Conservation (phyloP, 1,140 invertebrate genomes). For the Drosophila equinoxialis region DNA sequence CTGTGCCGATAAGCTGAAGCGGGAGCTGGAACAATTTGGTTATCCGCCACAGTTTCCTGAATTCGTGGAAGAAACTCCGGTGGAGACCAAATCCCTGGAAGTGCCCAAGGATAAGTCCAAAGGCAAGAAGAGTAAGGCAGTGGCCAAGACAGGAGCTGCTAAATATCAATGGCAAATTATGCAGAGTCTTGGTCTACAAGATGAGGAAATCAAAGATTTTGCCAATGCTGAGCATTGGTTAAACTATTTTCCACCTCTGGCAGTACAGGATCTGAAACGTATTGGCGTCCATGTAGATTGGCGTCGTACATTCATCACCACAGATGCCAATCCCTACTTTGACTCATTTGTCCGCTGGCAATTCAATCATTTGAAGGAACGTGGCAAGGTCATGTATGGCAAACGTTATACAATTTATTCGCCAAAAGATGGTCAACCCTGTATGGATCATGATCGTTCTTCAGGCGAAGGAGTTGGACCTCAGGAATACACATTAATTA, state of each 20-base stretch:
- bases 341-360: constrained; percentile 99
- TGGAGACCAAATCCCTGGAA: constrained; percentile 84
- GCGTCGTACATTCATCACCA: constrained; percentile 98
- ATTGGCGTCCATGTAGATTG: constrained; percentile 98
- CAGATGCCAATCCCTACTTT: constrained; percentile 98
- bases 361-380: constrained; percentile 93
- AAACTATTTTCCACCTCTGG: constrained; percentile 96
- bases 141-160: constrained; percentile 93
- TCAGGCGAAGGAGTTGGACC: constrained; percentile 98
- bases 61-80: constrained; percentile 83
- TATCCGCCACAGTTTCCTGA: constrained; percentile 96
- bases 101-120: constrained; percentile 97
- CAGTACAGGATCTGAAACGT: constrained; percentile 92
- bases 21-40: constrained; percentile 96
- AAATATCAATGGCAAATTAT: constrained; percentile 99
- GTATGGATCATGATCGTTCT: constrained; percentile 99
- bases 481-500: constrained; percentile 99
- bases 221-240: constrained; percentile 96
- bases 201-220: constrained; percentile 97
- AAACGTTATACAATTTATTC: constrained; percentile 99
- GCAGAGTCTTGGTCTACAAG: constrained; percentile 93
- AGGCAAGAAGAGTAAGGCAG: constrained; percentile 99
- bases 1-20: constrained; percentile 98
- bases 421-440: constrained; percentile 98
- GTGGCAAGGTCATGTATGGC: constrained; percentile 97